Evolutionary conservation across 2,888 invertebrate genomes (phyloP).

Genomic region (Lordiphosa andalusiaca): DNA sequence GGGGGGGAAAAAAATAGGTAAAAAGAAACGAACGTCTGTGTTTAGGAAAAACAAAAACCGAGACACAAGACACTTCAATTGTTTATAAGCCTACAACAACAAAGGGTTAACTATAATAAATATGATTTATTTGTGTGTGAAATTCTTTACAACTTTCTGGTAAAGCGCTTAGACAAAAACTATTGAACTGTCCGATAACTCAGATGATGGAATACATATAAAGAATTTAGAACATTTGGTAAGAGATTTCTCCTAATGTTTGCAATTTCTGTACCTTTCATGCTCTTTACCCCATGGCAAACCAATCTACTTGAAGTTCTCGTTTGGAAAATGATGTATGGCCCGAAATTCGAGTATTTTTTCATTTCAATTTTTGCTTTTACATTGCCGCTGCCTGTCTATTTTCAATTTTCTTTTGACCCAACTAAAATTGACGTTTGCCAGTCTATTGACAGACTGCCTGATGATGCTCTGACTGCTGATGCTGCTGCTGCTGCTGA

Average conservation of each 20-base stretch:
- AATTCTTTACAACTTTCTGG: background rate
- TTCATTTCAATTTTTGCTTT: background rate
- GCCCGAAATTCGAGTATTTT: slow-evolving; percentile 3
- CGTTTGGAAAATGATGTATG: too few relatives aligned
- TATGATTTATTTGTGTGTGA: background rate
- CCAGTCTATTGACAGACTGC: slow-evolving; percentile 62
- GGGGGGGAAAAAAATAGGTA: slow-evolving; percentile 23
- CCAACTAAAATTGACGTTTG: slow-evolving; percentile 62
- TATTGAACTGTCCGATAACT: too few relatives aligned
- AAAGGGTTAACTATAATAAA: slow-evolving; percentile 42
- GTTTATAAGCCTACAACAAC: slow-evolving; percentile 31
- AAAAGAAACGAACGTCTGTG: slow-evolving; percentile 49
- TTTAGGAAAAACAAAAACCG: slow-evolving; percentile 40
- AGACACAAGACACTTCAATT: slow-evolving; percentile 12
- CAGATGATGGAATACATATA: too few relatives aligned
- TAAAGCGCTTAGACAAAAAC: too few relatives aligned
- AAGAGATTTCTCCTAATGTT: too few relatives aligned
- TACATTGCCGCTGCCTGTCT: slow-evolving; percentile 35
- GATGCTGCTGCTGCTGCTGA: slow-evolving; percentile 31
- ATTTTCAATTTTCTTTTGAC: slow-evolving; percentile 63
- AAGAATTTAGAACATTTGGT: too few relatives aligned
- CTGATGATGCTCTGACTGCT: slow-evolving; percentile 24
- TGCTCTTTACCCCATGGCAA: too few relatives aligned
- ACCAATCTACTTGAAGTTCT: too few relatives aligned
- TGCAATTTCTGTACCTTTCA: too few relatives aligned